These are phyloP conservation scores for Melopsittacus undulatus DNA, from an alignment of 2,797 vertebrate genomes.

Conservation along the genomic window DNA sequence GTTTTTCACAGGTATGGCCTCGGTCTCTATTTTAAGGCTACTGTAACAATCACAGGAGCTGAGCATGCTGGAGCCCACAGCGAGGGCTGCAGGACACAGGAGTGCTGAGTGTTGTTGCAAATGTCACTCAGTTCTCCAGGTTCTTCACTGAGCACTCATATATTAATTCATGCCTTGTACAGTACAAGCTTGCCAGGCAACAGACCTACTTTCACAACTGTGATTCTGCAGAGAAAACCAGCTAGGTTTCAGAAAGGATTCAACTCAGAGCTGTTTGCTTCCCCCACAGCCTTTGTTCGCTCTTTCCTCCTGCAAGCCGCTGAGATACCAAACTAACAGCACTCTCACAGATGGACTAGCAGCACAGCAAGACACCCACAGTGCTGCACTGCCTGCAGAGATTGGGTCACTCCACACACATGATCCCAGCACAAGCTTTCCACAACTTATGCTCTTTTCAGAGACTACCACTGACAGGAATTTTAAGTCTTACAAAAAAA, in stretches of 20 bases:
- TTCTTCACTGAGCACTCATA: not conserved
- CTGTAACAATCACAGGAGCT: not conserved
- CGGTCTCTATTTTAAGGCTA: not conserved
- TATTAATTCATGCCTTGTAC: not conserved
- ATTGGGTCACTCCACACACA: rapidly evolving
- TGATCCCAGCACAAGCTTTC: rapidly evolving
- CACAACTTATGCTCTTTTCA: not conserved
- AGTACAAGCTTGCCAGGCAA: not conserved
- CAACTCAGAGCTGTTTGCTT: not conserved
- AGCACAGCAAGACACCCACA: rapidly evolving
- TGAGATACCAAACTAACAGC: not conserved
- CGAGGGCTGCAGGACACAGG: not conserved
- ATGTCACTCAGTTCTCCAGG: not conserved
- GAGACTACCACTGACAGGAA: not conserved
- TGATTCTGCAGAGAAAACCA: not conserved
- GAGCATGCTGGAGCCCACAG: not conserved
- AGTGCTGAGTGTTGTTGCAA: not conserved
- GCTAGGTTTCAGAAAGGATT: not conserved
- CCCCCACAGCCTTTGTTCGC: not conserved
- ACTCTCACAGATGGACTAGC: not conserved
- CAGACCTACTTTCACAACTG: not conserved
- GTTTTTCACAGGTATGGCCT: not conserved
- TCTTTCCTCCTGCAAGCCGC: not conserved
- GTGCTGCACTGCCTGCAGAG: not conserved
- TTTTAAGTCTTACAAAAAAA: not conserved